Conservation (phyloP, 2,797 vertebrate species). For the Nannoperca obscura region DNA sequence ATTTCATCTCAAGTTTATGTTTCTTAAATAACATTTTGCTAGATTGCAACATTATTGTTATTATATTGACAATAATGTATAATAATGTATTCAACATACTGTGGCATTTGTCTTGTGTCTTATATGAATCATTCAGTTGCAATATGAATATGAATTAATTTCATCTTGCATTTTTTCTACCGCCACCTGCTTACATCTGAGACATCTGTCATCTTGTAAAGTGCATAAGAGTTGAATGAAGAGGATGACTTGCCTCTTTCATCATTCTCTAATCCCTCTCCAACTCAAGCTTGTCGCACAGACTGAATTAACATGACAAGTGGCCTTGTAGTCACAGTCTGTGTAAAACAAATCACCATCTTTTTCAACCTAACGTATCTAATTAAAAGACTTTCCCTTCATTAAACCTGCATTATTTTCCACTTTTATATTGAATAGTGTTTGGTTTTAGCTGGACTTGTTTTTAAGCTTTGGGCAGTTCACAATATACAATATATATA, state of each 20-base stretch:
- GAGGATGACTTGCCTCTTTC: constrained; percentile 23
- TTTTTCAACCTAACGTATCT: background rate
- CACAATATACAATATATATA: background rate
- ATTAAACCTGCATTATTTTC: constrained; percentile 2
- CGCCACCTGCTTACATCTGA: background rate
- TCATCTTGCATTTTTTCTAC: background rate
- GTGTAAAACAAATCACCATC: background rate
- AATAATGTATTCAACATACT: no score
- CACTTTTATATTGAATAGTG: background rate
- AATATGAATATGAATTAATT: background rate
- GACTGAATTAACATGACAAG: constrained; percentile 21
- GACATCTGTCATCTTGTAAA: background rate
- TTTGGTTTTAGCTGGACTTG: background rate
- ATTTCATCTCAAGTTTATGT: no score
- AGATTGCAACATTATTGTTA: no score
- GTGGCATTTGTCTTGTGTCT: no score
- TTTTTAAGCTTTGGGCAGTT: background rate
- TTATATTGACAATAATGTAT: no score
- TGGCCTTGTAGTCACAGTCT: constrained; percentile 6
- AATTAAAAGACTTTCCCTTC: background rate
- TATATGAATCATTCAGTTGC: background rate
- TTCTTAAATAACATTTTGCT: no score
- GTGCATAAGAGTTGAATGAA: constrained; percentile 3
- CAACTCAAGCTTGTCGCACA: constrained; percentile 13
- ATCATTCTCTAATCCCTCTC: constrained; percentile 39